Evolutionary conservation across 2,888 invertebrate species (phyloP).

Genomic region (Xanthostigma xanthostigma): DNA sequence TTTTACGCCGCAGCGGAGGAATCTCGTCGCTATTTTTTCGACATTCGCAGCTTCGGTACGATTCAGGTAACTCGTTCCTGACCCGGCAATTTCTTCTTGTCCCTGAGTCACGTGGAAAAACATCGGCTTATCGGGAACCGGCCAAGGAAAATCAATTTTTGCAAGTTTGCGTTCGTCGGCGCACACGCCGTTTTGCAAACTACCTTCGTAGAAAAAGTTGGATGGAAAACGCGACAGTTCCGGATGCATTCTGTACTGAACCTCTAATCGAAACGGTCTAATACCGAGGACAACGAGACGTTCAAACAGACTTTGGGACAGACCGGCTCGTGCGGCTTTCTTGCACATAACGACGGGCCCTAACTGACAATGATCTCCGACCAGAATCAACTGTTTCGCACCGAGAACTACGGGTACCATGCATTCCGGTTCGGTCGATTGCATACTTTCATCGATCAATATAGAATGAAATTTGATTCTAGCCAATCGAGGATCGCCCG

Average conservation of each 20-base stretch:
- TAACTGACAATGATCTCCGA: slow-evolving; percentile 97
- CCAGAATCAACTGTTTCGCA: slow-evolving; percentile 89
- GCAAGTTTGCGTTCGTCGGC: slow-evolving; percentile 82
- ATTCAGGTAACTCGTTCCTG: slow-evolving; percentile 96
- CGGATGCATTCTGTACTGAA: slow-evolving; percentile 99
- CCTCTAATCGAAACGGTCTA: slow-evolving; percentile 89
- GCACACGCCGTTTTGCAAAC: slow-evolving; percentile 96
- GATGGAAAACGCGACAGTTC: slow-evolving; percentile 95
- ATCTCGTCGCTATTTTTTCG: slow-evolving; percentile 92
- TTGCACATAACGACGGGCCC: slow-evolving; percentile 99
- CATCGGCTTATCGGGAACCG: slow-evolving; percentile 90
- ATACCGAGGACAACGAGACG: slow-evolving; percentile 93
- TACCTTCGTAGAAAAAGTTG: slow-evolving; percentile 98
- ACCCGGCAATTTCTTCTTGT: slow-evolving; percentile 96
- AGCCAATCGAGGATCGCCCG: slow-evolving; percentile 88
- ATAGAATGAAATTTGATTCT: slow-evolving; percentile 91
- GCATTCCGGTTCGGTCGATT: slow-evolving; percentile 93
- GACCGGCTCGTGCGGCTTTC: slow-evolving; percentile 91
- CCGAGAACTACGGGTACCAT: slow-evolving; percentile 98
- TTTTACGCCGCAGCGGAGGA: slow-evolving; percentile 85
- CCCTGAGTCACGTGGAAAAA: slow-evolving; percentile 98
- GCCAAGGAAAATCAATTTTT: slow-evolving; percentile 97
- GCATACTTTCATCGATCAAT: slow-evolving; percentile 88
- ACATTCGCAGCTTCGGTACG: slow-evolving; percentile 97
- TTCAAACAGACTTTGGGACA: slow-evolving; percentile 95